Conservation (phyloP, 2,797 vertebrate genomes). For the Acropternis orthonyx region DNA sequence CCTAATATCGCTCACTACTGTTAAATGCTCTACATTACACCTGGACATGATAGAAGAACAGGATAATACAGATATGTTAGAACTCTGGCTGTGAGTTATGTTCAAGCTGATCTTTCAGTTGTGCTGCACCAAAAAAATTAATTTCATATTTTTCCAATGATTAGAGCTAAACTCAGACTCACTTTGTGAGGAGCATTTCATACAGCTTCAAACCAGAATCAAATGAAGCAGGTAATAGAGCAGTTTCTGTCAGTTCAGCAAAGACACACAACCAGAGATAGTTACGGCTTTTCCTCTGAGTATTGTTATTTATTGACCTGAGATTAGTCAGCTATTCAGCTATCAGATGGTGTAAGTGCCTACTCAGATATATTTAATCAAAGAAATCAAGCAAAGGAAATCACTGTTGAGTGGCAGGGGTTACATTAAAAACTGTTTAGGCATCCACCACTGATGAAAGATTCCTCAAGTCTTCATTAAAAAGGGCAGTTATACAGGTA, state of each 20-base stretch:
- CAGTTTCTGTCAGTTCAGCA: conserved; percentile 38
- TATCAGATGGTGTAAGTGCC: conserved; percentile 29
- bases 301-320: conserved; percentile 48
- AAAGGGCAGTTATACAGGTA: background rate
- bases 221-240: conserved; percentile 51
- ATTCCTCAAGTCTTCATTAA: background rate
- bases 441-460: background rate
- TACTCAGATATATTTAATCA: conserved; percentile 59
- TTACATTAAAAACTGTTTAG: conserved; percentile 16
- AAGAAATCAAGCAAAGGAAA: conserved; percentile 56
- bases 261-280: conserved; percentile 32
- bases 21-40: background rate
- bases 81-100: background rate
- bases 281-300: conserved; percentile 37
- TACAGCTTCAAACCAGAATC: conserved; percentile 47
- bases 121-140: conserved; percentile 12
- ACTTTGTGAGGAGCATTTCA: background rate
- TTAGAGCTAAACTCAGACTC: conserved; percentile 1
- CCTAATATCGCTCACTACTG: background rate
- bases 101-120: background rate
- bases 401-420: background rate
- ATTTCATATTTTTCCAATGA: conserved; percentile 20
- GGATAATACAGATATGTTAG: background rate
- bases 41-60: background rate
- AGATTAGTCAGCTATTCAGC: conserved; percentile 48